Evolutionary conservation across 2,888 invertebrate genomes (phyloP), one percentile per base, ranked within the genome.

Genomic region (Eupithecia dodoneata): DNA sequence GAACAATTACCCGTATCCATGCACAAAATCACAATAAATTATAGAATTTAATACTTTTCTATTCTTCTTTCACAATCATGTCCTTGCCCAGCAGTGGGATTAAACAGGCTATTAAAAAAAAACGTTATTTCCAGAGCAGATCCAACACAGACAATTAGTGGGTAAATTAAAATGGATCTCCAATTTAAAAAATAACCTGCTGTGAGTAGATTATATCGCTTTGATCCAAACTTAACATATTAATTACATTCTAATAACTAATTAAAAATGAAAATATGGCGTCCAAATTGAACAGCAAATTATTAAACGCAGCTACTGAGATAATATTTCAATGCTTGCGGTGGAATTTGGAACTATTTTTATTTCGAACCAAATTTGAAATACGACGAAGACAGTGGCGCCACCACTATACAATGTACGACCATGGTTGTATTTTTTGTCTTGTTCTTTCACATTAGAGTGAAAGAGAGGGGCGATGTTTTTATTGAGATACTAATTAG

Each of bases 401-500:
- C 71, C 75, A 49, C 30, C 30, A 30, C 0, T 30, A 1, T 30
- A 30, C 30, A 59, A 59, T 59, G 63, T 30, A 59, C 49, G 69
- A 49, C 18, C 30, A 69, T 65, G 67, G 63, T 55, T 18, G 30
- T 42, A 44, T 69, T 9, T 67, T 42, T 59, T 67, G 12, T 67
- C 67, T 69, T 67, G 49, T 13, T 73, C 45, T 49, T 12, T 41
- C 45, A 15, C 15, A 7, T 15, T 15, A 7, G 69, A 12, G 70
- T 69, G 44, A 78, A 76, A 71, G 76, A 78, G 76, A 74, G 12
- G 18, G 30, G 6, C n/a, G 41, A 71, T 76, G 45, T 70, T 74
- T 73, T 81, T 77, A 83, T 81, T 73, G 76, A 81, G 80, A 79
- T 83, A 89, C 88, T 89, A 90, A 90, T 89, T 88, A 85, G 89